phyloP scores from a whole-genome alignment of 2,888 invertebrate genomes.

The Tenthredo distinguenda region DNA sequence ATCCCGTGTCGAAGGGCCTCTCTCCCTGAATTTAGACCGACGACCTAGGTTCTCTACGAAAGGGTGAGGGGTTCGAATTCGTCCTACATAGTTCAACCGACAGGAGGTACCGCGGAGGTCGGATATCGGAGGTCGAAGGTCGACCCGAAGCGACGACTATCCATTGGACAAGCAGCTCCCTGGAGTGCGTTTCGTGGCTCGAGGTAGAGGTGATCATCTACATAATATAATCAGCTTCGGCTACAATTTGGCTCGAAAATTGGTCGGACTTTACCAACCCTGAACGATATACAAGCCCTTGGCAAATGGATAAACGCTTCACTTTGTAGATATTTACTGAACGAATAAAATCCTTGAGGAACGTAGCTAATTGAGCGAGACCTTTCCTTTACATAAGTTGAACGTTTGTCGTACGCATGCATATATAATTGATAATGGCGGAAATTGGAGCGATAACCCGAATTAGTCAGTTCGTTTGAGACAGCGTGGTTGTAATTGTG shows the following conservation, averaged over 20 bases:
- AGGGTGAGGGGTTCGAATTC: background rate
- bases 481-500: conserved; percentile 35
- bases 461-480: conserved; percentile 40
- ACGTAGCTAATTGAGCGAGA: too few relatives aligned
- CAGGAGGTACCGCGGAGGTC: conserved; percentile 32
- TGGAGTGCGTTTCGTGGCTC: conserved; percentile 45
- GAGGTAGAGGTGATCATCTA: conserved; percentile 33
- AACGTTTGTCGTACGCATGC: background rate
- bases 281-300: background rate
- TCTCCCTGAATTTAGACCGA: conserved; percentile 24
- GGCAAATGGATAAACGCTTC: conserved; percentile 2
- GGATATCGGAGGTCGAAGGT: conserved; percentile 39
- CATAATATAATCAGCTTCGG: conserved; percentile 45
- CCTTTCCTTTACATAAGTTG: background rate
- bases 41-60: background rate
- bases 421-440: conserved; percentile 6
- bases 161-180: conserved; percentile 39
- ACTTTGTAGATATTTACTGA: background rate
- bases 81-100: conserved; percentile 33
- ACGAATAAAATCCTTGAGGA: background rate
- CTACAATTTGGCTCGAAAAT: conserved; percentile 42
- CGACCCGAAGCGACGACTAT: conserved; percentile 45
- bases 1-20: conserved; percentile 4
- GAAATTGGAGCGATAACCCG: conserved; percentile 11
- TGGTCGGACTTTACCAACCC: conserved; percentile 2